These are phyloP conservation scores for Candoia aspera DNA, from an alignment of 2,113 vertebrate genomes.

Conservation along the genomic window DNA sequence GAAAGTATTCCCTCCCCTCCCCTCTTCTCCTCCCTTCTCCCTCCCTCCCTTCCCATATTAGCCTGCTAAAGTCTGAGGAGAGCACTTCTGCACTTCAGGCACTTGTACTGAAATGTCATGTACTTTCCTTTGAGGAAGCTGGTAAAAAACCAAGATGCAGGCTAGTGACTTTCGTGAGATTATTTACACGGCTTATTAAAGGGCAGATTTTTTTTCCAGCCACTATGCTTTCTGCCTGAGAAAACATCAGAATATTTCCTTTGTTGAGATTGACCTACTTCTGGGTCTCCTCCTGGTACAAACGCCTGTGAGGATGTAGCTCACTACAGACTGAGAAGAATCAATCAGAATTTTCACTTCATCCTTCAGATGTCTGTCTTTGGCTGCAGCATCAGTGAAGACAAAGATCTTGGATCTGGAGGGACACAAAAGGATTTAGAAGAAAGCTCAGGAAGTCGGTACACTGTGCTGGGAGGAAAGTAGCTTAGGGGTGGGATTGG, in stretches of 20 bases:
- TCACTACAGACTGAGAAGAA: not conserved
- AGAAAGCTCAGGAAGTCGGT: no score
- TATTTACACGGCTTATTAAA: not conserved
- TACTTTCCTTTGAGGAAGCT: not conserved
- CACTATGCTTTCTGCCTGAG: not conserved
- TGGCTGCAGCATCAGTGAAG: slow-evolving; percentile 30
- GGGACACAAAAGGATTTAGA: not conserved
- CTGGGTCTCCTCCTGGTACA: slow-evolving; percentile 6
- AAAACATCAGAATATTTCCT: not conserved
- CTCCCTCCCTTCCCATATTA: not conserved
- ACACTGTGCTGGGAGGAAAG: not conserved
- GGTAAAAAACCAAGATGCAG: not conserved
- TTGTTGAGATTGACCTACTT: not conserved
- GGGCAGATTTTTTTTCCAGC: not conserved
- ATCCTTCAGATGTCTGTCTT: not conserved
- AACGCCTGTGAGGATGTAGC: not conserved
- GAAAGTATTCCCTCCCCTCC: not conserved
- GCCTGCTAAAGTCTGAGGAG: no score
- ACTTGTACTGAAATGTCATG: not conserved
- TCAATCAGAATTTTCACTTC: slow-evolving; percentile 10
- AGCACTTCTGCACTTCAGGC: no score
- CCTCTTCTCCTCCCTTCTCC: not conserved
- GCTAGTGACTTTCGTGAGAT: not conserved
- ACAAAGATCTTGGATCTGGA: slow-evolving; percentile 25
- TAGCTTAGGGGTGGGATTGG: not conserved